Conservation (phyloP, 2,113 vertebrate species). For the Empidonax alnorum region DNA sequence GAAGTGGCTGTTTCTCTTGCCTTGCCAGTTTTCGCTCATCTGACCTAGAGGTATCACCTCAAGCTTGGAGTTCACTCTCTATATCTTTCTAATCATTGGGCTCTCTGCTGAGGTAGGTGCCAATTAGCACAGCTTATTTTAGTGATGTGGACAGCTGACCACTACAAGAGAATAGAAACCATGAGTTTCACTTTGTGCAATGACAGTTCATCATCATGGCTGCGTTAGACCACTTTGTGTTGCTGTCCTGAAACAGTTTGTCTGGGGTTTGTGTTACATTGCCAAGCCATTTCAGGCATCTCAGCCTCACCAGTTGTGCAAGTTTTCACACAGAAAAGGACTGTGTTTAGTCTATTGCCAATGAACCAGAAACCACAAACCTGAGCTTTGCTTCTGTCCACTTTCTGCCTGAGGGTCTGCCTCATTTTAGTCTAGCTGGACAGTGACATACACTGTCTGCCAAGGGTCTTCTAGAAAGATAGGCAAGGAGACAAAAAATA, state of each 20-base stretch:
- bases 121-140: conserved; percentile 47
- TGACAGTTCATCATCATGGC: background rate
- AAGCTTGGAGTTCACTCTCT: conserved; percentile 37
- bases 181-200: background rate
- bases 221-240: background rate
- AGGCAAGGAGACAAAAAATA: background rate
- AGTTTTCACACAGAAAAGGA: background rate
- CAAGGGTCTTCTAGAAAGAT: background rate
- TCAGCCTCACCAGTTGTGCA: background rate
- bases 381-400: background rate
- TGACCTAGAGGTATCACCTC: conserved; percentile 44
- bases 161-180: background rate
- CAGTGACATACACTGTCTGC: background rate
- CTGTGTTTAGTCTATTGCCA: background rate
- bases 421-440: background rate
- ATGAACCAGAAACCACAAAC: background rate
- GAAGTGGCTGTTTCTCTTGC: conserved; percentile 32
- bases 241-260: background rate
- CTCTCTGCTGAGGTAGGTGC: conserved; percentile 36
- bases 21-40: conserved; percentile 47
- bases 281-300: background rate
- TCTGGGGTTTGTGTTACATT: background rate
- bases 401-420: background rate
- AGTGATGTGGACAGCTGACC: conserved; percentile 56
- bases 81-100: conserved; percentile 56